These are phyloP conservation scores for Drosophila mettleri DNA, from an alignment of 2,888 invertebrate species.

Conservation along the genomic window DNA sequence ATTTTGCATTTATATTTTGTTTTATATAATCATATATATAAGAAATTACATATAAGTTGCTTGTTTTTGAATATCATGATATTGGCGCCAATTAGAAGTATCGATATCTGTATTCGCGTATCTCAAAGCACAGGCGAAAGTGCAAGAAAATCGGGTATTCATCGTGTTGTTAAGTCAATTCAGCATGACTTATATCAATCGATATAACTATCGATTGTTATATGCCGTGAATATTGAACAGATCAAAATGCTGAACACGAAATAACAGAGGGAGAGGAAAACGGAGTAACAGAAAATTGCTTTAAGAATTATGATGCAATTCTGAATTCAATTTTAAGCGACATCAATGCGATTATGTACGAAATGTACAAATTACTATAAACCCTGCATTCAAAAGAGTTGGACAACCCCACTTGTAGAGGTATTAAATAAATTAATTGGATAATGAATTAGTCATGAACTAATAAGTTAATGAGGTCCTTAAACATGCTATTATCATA, in stretches of 20 bases:
- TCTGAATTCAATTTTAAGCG: not conserved
- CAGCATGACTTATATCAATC: not conserved
- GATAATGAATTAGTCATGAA: not conserved
- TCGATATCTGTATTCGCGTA: not conserved
- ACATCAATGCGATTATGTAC: not conserved
- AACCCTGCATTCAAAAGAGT: too few species aligned
- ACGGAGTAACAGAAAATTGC: not conserved
- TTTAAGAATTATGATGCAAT: not conserved
- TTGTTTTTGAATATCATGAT: too few species aligned
- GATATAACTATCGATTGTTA: not conserved
- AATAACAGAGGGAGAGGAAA: not conserved
- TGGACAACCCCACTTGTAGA: too few species aligned
- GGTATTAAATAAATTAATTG: too few species aligned
- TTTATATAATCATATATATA: not conserved
- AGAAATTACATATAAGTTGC: not conserved
- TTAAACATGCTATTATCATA: not conserved
- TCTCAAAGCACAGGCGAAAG: not conserved
- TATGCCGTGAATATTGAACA: too few species aligned
- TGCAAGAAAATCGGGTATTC: not conserved
- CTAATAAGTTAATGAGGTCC: not conserved
- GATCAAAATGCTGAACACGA: not conserved
- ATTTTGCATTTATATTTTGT: not conserved
- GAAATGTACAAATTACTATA: too few species aligned
- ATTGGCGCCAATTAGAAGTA: not conserved
- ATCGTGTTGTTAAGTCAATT: not conserved